These are phyloP conservation scores for Macrocentrus cingulum DNA, from an alignment of 1,140 invertebrate species.

Conservation along the genomic window DNA sequence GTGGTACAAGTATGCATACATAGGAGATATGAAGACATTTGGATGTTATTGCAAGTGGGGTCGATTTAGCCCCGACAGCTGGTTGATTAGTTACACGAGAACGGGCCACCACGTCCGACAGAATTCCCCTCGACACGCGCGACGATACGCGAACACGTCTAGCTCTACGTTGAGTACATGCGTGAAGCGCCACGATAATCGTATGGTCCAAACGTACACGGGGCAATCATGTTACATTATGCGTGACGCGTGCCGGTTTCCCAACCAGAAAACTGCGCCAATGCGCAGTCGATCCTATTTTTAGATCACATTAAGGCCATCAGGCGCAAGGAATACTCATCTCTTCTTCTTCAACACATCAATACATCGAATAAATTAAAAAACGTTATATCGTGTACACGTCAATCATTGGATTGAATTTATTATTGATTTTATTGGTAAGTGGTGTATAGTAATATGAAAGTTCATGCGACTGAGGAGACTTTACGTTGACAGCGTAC, in stretches of 20 bases:
- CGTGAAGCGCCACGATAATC: slow-evolving; percentile 40
- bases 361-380: too few relatives aligned
- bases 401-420: too few relatives aligned
- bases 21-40: slow-evolving; percentile 11
- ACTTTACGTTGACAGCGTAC: slow-evolving; percentile 56
- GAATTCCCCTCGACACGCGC: slow-evolving; percentile 24
- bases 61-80: slow-evolving; percentile 42
- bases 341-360: too few relatives aligned
- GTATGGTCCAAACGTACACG: slow-evolving; percentile 44
- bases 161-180: slow-evolving; percentile 18
- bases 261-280: neutral
- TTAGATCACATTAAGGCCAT: too few relatives aligned
- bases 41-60: slow-evolving; percentile 27
- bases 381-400: too few relatives aligned
- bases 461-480: slow-evolving; percentile 44
- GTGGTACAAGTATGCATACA: neutral
- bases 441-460: too few relatives aligned
- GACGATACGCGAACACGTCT: slow-evolving; percentile 25
- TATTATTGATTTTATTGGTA: too few relatives aligned
- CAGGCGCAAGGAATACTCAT: too few relatives aligned
- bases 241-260: slow-evolving; percentile 37
- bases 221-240: slow-evolving; percentile 51
- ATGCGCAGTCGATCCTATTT: too few relatives aligned
- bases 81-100: slow-evolving; percentile 48
- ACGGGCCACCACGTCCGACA: slow-evolving; percentile 21